Percentiles rank a stretch among this genome's conserved stretches.
These are phyloP conservation scores for Sprattus sprattus DNA, from an alignment of 2,113 vertebrate genomes.

Conservation along the genomic window DNA sequence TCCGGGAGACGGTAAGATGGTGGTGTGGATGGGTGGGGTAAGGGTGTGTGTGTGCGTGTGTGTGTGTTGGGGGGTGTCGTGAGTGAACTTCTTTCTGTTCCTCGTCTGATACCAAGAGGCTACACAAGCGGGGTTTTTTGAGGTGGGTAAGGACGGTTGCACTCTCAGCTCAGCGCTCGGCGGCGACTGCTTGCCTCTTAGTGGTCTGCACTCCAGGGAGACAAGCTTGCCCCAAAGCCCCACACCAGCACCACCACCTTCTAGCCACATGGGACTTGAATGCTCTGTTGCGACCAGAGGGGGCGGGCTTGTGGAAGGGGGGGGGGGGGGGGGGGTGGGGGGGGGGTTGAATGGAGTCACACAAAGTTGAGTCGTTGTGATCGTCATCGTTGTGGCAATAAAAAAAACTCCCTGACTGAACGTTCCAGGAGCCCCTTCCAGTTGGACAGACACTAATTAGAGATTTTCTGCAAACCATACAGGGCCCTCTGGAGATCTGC, in stretches of 20 bases:
- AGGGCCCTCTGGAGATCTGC: slow-evolving; percentile 40
- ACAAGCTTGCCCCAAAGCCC: background rate
- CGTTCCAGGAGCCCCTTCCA: slow-evolving; percentile 21
- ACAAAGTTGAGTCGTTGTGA: background rate
- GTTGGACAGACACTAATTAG: slow-evolving; percentile 48
- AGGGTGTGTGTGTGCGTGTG: background rate
- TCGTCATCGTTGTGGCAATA: background rate
- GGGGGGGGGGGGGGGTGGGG: background rate
- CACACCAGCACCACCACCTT: background rate
- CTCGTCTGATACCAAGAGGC: background rate
- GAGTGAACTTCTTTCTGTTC: background rate
- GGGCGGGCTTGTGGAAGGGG: background rate
- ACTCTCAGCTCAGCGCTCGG: background rate
- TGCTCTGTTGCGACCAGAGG: background rate
- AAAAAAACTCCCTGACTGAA: background rate
- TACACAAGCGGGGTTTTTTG: background rate
- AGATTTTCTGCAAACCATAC: slow-evolving; percentile 41
- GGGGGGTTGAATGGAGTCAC: background rate
- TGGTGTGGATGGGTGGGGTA: background rate
- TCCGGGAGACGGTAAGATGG: slow-evolving; percentile 17
- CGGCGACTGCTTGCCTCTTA: background rate
- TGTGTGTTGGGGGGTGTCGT: background rate
- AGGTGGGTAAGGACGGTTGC: background rate
- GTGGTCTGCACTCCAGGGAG: background rate
- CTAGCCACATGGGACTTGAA: background rate